phyloP scores from a whole-genome alignment of 2,888 invertebrate species.

The Epistrophe grossulariae region DNA sequence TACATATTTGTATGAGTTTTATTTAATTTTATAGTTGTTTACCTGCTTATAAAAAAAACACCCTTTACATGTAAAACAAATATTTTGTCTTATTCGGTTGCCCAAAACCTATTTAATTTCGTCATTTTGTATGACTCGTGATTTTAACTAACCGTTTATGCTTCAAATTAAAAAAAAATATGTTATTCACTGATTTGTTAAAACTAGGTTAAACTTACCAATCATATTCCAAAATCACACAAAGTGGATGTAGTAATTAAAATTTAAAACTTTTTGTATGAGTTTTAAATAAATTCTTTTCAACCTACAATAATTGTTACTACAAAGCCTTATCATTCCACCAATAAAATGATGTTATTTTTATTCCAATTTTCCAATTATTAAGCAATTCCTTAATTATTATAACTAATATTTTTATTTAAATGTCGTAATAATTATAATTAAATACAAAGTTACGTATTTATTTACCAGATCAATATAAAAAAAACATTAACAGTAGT shows the following conservation, averaged over 20 bases:
- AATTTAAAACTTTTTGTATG: background rate
- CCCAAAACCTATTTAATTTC: no score
- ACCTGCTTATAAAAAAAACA: no score
- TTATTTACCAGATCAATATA: background rate
- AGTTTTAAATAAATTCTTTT: background rate
- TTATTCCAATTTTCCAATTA: background rate
- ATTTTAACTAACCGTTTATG: background rate
- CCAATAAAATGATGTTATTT: background rate
- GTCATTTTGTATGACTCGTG: no score
- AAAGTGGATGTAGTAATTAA: background rate
- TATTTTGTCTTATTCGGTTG: no score
- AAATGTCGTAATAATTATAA: constrained; percentile 18
- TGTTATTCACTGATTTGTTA: background rate
- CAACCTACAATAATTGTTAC: background rate
- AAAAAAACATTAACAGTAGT: background rate
- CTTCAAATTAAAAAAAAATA: background rate
- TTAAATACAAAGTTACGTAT: background rate
- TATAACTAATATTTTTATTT: constrained; percentile 1
- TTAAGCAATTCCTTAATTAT: background rate
- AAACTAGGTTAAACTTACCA: background rate
- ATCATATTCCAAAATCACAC: background rate
- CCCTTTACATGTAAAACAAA: no score
- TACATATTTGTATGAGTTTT: no score
- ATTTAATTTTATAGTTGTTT: no score
- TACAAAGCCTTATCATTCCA: background rate